phyloP scores from a whole-genome alignment of 2,113 vertebrate genomes.

The Toxotes chatareus region DNA sequence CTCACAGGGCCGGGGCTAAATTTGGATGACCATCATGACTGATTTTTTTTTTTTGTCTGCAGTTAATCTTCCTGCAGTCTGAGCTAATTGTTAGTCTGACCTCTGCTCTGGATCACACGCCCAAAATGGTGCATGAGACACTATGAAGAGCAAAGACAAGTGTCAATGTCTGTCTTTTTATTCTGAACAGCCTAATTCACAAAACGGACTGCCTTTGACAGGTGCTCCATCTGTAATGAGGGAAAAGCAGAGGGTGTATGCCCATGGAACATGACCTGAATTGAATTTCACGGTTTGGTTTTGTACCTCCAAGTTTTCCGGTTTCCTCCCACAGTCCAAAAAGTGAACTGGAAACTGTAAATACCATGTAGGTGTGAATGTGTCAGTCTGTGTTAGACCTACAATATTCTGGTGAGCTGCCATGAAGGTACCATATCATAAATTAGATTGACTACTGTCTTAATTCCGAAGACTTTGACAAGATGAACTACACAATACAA shows the following conservation, averaged over 20 bases:
- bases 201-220: background rate
- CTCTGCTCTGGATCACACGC: constrained; percentile 28
- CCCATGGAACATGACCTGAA: background rate
- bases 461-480: background rate
- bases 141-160: constrained; percentile 28
- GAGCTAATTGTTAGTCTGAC: constrained; percentile 59
- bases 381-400: constrained; percentile 10
- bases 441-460: background rate
- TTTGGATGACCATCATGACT: background rate
- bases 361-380: constrained; percentile 5
- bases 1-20: constrained; percentile 7
- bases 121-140: constrained; percentile 14
- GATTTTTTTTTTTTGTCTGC: constrained; percentile 15
- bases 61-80: constrained; percentile 41
- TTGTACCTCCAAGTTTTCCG: background rate
- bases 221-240: background rate
- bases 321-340: constrained; percentile 1
- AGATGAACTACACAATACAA: background rate
- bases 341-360: background rate
- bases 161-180: constrained; percentile 3
- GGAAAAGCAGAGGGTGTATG: background rate
- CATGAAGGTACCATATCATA: background rate
- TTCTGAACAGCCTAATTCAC: constrained; percentile 17
- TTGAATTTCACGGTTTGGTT: constrained; percentile 29
- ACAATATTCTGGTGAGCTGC: background rate